A percentile compares a stretch with the other conserved stretches of the same genome.
These are phyloP conservation scores for Ischnura elegans DNA, from an alignment of 2,888 invertebrate genomes.

Conservation along the genomic window DNA sequence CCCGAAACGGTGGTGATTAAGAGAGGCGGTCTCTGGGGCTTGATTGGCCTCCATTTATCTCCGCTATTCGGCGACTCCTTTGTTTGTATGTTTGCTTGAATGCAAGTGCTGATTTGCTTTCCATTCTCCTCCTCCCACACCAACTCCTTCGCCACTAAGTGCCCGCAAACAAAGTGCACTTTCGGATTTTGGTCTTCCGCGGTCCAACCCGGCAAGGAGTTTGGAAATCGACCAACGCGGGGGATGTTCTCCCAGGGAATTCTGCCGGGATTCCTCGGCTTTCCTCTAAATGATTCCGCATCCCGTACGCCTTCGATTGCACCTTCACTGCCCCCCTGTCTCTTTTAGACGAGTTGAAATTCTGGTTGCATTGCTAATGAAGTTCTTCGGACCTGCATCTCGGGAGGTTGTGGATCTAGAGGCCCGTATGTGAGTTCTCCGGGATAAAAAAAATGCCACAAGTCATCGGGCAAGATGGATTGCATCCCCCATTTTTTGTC, in stretches of 20 bases:
- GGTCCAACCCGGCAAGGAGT: not conserved
- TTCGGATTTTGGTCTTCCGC: not conserved
- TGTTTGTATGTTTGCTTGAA: slow-evolving; percentile 1
- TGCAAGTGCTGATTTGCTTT: not conserved
- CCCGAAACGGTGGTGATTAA: not conserved
- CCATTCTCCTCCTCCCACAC: not conserved
- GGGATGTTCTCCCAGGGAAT: not conserved
- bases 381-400: not conserved
- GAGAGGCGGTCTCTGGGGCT: not conserved
- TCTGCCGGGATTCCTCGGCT: not conserved
- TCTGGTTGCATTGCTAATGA: not conserved
- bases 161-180: slow-evolving; percentile 23
- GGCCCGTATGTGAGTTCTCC: not conserved
- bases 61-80: not conserved
- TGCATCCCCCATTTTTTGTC: not conserved
- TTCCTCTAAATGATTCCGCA: not conserved
- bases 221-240: not conserved
- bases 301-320: not conserved
- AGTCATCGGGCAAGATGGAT: not conserved
- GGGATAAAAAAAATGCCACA: not conserved
- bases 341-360: not conserved
- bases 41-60: not conserved
- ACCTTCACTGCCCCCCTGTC: not conserved
- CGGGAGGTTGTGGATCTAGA: not conserved
- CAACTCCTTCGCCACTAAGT: not conserved